Evolutionary conservation across 2,888 invertebrate genomes (phyloP), one percentile per base, ranked within the genome.

Genomic region (Germaria angustata): DNA sequence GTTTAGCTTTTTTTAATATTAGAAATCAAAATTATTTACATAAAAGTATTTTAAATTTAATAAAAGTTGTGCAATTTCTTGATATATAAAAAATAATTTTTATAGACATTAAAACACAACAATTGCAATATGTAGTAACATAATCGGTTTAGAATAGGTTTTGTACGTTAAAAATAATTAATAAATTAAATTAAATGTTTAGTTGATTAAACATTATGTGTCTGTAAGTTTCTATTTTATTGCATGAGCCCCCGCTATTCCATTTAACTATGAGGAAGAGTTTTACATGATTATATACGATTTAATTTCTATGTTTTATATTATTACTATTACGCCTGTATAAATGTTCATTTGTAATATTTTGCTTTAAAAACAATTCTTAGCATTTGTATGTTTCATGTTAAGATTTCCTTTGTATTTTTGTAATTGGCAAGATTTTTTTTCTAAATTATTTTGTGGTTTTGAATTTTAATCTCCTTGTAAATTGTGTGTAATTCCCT

Each of bases 341-440:
- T 72, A 63, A 59, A 68, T 28, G 49, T 46, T 55, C 17, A 17
- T 66, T 55, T 57, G 36, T 28, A 32, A 11, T 69, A 5, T 15
- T 59, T 69, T 32, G 15, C 11, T 41, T 13, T 32, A n/a, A 44
- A 44, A 22, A 34, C 22, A 22, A 13, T 39, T 41, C 9, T 7
- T 34, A 65, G 44, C 44, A 41, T 71, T 71, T 59, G 71, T 79
- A 57, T 51, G 36, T 55, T 71, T 36, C 44, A 22, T 51, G 49
- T 69, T 36, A n/a, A 44, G n/a, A 36, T 34, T 20, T 57, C 15
- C 51, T 72, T 15, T 71, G 32, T 20, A 20, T 49, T 73, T 73
- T 61, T 24, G 6, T 57, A 82, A 82, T 82, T 82, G 82, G 82
- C 82, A 82, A 82, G 82, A 79, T 73, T 69, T 75, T 44, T 41